Percentiles rank a stretch among this genome's conserved stretches.
These are phyloP conservation scores for Cetonia aurata DNA, from an alignment of 2,888 invertebrate genomes.

Conservation along the genomic window DNA sequence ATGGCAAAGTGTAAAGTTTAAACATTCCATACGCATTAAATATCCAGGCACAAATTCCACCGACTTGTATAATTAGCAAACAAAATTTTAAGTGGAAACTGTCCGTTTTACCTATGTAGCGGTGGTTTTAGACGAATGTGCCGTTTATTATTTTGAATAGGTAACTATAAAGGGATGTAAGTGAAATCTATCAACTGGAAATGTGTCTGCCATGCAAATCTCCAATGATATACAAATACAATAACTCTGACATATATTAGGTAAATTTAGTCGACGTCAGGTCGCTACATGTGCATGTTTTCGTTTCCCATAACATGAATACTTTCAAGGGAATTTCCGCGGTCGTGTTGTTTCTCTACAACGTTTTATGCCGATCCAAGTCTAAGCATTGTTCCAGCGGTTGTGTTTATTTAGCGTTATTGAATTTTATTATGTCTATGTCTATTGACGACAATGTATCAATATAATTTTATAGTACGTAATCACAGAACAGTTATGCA, in stretches of 20 bases:
- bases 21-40: constrained; percentile 33
- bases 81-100: constrained; percentile 28
- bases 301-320: constrained; percentile 46
- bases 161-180: constrained; percentile 32
- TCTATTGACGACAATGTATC: constrained; percentile 11
- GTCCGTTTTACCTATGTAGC: constrained; percentile 8
- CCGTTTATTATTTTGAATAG: constrained; percentile 43
- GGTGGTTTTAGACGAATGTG: constrained; percentile 36
- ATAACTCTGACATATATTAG: constrained; percentile 52
- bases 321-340: constrained; percentile 39
- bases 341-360: constrained; percentile 23
- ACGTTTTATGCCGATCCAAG: background rate
- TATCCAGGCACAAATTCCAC: constrained; percentile 33
- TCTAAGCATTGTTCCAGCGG: background rate
- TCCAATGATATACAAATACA: constrained; percentile 50
- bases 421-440: constrained; percentile 4
- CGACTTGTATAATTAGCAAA: constrained; percentile 37
- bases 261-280: constrained; percentile 52
- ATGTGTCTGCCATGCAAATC: constrained; percentile 51
- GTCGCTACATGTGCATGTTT: constrained; percentile 48
- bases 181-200: constrained; percentile 43
- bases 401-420: constrained; percentile 19
- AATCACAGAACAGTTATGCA: constrained; percentile 6
- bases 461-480: background rate
- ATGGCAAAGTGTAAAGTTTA: constrained; percentile 36